These are phyloP conservation scores for Zonitis immaculata DNA, from an alignment of 2,888 invertebrate species.

Conservation along the genomic window DNA sequence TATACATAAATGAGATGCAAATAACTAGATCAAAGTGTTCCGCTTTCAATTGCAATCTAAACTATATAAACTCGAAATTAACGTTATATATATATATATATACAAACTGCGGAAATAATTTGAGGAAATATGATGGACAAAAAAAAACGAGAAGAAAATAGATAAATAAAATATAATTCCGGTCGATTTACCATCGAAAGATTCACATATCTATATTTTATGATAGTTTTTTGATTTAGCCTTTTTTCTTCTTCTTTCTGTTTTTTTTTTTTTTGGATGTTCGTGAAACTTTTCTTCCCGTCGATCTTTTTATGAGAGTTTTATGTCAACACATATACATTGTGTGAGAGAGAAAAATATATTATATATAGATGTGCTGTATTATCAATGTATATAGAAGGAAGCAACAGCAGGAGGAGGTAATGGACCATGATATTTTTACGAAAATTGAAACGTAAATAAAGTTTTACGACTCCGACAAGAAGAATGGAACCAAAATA, in stretches of 20 bases:
- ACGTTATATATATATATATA: neutral
- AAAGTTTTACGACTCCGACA: constrained; percentile 42
- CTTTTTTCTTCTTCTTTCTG: too few species aligned
- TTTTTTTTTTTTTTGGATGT: constrained; percentile 46
- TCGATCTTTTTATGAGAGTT: constrained; percentile 44
- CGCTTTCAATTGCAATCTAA: neutral
- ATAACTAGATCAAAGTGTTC: constrained; percentile 38
- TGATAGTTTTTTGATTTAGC: constrained; percentile 34
- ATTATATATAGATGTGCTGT: too few species aligned
- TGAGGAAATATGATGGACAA: neutral
- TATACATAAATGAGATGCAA: constrained; percentile 34
- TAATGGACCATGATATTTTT: constrained; percentile 49
- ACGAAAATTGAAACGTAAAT: constrained; percentile 49
- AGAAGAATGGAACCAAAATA: neutral
- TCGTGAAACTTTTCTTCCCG: constrained; percentile 36
- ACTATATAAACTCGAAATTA: too few species aligned
- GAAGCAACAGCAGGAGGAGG: constrained; percentile 34
- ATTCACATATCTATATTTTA: constrained; percentile 20
- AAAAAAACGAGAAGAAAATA: neutral
- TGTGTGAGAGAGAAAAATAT: too few species aligned
- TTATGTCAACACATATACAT: constrained; percentile 41
- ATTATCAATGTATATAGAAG: constrained; percentile 27
- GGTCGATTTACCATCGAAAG: constrained; percentile 42
- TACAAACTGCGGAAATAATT: neutral
- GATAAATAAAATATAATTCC: constrained; percentile 30